Evolutionary conservation across 1,140 invertebrate species (phyloP), one percentile per base, ranked within the genome.

Genomic region (Macrocentrus cingulum): DNA sequence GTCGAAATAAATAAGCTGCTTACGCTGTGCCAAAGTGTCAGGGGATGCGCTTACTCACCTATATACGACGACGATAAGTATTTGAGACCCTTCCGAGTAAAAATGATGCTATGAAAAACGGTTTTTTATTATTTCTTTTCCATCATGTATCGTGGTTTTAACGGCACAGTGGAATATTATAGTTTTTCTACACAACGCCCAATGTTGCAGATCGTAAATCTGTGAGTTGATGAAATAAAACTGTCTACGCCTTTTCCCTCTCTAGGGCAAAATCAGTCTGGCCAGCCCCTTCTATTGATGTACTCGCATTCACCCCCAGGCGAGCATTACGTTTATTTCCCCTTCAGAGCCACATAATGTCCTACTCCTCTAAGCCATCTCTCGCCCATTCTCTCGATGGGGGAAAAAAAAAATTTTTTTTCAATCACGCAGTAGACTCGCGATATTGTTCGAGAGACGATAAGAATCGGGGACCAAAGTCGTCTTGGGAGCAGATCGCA

Each of bases 1-100:
- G 65, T 56, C 65, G 60, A 74, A 73, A 74, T 74, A 69, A 75
- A 71, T 75, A 75, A 75, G 69, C 72, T 65, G 66, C 72, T 71
- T 74, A 72, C 58, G 65, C 65, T 69, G 70, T 65, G 74, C 71
- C 65, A 65, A 69, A 61, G 65, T 34, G 34, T 57, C 37, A 51
- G 54, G 48, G 45, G 36, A 51, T 46, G 25, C 60, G 65, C 68
- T 72, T 71, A 73, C 66, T 72, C 66, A 71, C 64, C 64, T 57
- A 16, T 22, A 36, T 13, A 55, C n/a, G n/a, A 63, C 50, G 60
- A 57, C 51, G 66, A 69, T 69, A 72, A 71, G 64, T 72, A 67
- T 62, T 61, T 69, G 63, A 66, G 65, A 69, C 57, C n/a, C n/a
- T n/a, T n/a, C n/a, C n/a, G n/a, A n/a, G 25, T 29, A 29, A 29